Conservation (phyloP, 2,113 vertebrate genomes). For the Dicerorhinus sumatrensis region DNA sequence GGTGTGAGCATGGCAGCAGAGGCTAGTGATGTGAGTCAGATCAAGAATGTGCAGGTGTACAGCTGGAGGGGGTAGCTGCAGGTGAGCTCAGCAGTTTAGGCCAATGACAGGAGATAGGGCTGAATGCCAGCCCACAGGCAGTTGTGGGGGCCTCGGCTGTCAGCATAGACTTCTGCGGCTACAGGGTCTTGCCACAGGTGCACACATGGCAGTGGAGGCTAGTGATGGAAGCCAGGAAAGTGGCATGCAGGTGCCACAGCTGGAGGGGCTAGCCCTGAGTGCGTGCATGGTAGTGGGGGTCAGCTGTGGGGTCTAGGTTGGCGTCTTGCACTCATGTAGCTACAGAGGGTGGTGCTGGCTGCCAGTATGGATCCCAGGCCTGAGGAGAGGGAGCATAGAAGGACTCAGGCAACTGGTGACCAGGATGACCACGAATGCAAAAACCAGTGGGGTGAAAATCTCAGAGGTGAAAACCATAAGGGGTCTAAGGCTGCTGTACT, state of each 20-base stretch:
- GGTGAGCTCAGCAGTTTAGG: background rate
- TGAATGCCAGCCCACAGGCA: background rate
- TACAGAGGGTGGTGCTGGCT: background rate
- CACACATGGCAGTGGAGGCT: background rate
- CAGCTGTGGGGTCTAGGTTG: background rate
- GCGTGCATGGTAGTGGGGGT: background rate
- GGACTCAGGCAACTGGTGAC: background rate
- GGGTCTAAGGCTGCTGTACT: background rate
- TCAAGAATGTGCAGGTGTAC: background rate
- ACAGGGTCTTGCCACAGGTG: background rate
- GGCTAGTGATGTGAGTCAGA: background rate
- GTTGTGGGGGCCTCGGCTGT: background rate
- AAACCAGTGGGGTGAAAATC: background rate
- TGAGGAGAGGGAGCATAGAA: background rate
- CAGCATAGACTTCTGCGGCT: background rate
- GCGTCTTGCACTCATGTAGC: background rate
- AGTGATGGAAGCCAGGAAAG: background rate
- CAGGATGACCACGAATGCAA: background rate
- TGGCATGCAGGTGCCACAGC: background rate
- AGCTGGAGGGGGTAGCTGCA: background rate
- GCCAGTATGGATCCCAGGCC: too few relatives aligned
- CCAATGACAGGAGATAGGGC: background rate
- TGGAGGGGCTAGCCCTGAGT: too few relatives aligned
- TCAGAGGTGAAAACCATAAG: background rate
- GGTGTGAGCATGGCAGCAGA: background rate